Percentiles rank a stretch among this genome's conserved stretches.
Conservation (phyloP, 2,797 vertebrate species). For the Characodon lateralis region DNA sequence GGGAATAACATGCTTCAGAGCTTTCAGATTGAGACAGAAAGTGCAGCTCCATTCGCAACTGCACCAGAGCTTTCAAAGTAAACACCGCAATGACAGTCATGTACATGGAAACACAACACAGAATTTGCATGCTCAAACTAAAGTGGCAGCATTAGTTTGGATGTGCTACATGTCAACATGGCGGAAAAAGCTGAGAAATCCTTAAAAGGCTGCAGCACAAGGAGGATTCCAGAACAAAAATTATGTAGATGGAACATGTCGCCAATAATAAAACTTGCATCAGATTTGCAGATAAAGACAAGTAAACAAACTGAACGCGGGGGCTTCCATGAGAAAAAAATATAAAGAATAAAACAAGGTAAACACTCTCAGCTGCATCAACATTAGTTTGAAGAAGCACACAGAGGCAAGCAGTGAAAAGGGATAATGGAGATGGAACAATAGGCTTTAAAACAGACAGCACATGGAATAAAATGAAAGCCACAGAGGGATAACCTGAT, state of each 20-base stretch:
- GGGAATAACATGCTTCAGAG: constrained; percentile 73
- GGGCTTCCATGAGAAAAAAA: constrained; percentile 27
- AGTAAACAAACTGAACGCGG: constrained; percentile 38
- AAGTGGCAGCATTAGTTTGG: neutral
- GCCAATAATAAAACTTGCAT: constrained; percentile 57
- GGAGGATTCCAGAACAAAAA: constrained; percentile 46
- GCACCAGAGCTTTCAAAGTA: constrained; percentile 64
- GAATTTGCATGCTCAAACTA: constrained; percentile 11
- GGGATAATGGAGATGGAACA: constrained; percentile 52
- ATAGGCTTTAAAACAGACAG: constrained; percentile 52
- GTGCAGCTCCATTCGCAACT: constrained; percentile 58
- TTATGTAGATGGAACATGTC: constrained; percentile 59
- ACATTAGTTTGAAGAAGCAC: constrained; percentile 30
- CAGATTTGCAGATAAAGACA: constrained; percentile 59
- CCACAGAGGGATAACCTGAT: constrained; percentile 59
- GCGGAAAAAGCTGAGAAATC: constrained; percentile 8
- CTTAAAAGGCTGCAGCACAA: constrained; percentile 28
- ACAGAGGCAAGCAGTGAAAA: constrained; percentile 27
- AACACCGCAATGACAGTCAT: constrained; percentile 45
- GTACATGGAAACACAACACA: constrained; percentile 15
- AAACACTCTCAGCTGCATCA: constrained; percentile 44
- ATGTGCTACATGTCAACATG: constrained; percentile 19
- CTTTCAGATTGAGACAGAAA: constrained; percentile 63
- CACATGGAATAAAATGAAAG: constrained; percentile 48
- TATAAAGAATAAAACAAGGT: constrained; percentile 43